Percentiles rank a stretch among this genome's conserved stretches.
Conservation (phyloP, 1,140 invertebrate genomes). For the Sipha flava region DNA sequence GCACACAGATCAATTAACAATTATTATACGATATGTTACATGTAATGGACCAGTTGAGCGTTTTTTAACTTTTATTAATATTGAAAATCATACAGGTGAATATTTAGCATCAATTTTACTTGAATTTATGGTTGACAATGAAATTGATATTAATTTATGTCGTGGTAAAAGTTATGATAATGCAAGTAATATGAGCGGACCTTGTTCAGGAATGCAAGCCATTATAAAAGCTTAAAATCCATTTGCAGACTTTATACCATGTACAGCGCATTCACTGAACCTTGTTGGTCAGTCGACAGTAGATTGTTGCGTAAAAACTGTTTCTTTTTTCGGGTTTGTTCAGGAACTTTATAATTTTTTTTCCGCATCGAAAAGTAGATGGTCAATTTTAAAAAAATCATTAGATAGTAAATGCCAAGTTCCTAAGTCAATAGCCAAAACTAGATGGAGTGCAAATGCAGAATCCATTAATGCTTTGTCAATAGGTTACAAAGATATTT, state of each 20-base stretch:
- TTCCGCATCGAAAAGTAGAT: background rate
- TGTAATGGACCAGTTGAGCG: background rate
- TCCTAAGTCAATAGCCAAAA: background rate
- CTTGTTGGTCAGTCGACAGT: background rate
- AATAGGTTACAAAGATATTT: background rate
- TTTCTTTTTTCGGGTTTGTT: slow-evolving; percentile 2
- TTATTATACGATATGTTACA: slow-evolving; percentile 4
- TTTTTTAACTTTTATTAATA: slow-evolving; percentile 9
- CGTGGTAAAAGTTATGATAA: slow-evolving; percentile 40
- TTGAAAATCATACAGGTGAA: background rate
- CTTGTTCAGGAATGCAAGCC: slow-evolving; percentile 40
- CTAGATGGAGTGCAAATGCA: background rate
- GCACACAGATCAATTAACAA: slow-evolving; percentile 27
- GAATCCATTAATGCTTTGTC: background rate
- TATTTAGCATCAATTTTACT: background rate
- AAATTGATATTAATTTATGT: slow-evolving; percentile 31
- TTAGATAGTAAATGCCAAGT: background rate
- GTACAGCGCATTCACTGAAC: slow-evolving; percentile 8
- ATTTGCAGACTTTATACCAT: slow-evolving; percentile 4
- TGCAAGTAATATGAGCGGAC: slow-evolving; percentile 29
- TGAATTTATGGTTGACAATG: background rate
- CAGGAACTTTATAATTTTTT: slow-evolving; percentile 28
- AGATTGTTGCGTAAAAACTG: slow-evolving; percentile 9
- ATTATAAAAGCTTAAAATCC: slow-evolving; percentile 37
- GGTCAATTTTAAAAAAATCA: background rate